Conservation (phyloP, 2,797 vertebrate species). For the Tiaroga cobitis region DNA sequence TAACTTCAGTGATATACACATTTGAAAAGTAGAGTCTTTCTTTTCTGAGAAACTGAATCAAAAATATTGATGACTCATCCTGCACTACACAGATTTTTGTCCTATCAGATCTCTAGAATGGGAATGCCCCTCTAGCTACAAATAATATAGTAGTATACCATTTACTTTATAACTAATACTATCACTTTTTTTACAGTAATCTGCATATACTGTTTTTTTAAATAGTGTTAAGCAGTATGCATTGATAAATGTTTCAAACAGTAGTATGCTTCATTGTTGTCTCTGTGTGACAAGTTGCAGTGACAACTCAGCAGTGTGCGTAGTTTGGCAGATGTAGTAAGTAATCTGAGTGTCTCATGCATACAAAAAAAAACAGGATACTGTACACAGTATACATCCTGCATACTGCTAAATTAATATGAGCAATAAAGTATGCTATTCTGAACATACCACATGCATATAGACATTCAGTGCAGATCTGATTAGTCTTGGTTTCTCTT, state of each 20-base stretch:
- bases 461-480: background rate
- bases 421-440: background rate
- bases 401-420: background rate
- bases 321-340: background rate
- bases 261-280: background rate
- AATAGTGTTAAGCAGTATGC: background rate
- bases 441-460: background rate
- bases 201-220: background rate
- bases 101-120: constrained; percentile 6
- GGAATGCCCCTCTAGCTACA: background rate
- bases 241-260: background rate
- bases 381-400: background rate
- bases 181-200: background rate
- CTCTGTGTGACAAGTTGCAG: background rate
- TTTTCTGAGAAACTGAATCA: background rate
- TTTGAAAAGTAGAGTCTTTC: background rate
- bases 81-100: background rate
- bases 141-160: background rate
- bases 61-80: background rate
- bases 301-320: background rate
- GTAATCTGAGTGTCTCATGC: background rate
- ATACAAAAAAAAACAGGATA: background rate
- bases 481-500: constrained; percentile 19
- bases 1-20: background rate
- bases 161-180: background rate